Percentiles rank a stretch among this genome's conserved stretches.
Evolutionary conservation across 1,140 invertebrate genomes (phyloP).

Genomic region (Calycopis cecrops): DNA sequence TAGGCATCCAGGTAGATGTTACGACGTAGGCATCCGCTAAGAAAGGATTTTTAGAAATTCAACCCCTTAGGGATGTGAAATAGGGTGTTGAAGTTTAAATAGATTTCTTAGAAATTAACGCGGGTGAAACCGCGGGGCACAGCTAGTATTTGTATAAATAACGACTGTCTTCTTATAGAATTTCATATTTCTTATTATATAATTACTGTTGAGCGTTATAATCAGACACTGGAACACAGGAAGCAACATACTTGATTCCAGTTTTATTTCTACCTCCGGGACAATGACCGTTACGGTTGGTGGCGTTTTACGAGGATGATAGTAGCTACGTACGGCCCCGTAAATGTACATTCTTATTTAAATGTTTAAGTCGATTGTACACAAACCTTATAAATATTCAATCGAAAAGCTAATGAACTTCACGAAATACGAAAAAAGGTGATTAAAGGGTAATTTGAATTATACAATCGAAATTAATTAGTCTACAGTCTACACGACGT

Average conservation of each 20-base stretch:
- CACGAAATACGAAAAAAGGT: background rate
- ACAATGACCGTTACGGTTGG: slow-evolving; percentile 43
- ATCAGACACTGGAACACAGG: background rate
- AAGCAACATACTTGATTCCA: background rate
- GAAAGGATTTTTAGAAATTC: no score
- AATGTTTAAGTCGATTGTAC: slow-evolving; percentile 1
- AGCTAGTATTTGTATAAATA: no score
- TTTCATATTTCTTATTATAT: no score
- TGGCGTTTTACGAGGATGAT: slow-evolving; percentile 30
- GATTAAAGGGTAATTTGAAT: slow-evolving; percentile 2
- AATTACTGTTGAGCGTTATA: no score
- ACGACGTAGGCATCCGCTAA: no score
- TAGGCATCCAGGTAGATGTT: no score
- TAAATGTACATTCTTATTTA: slow-evolving; percentile 9
- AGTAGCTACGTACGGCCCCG: slow-evolving; percentile 20
- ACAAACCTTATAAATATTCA: slow-evolving; percentile 3
- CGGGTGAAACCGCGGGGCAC: no score
- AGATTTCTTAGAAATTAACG: no score
- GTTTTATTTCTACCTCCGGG: slow-evolving; percentile 27
- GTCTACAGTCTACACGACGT: background rate
- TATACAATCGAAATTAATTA: slow-evolving; percentile 1
- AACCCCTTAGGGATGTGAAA: no score
- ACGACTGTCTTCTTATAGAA: no score
- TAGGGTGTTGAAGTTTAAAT: no score
- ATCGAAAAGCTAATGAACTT: slow-evolving; percentile 5